A percentile compares a stretch with the other conserved stretches of the same genome.
phyloP scores from a whole-genome alignment of 2,888 invertebrate genomes.

The Choristoneura rosaceana region DNA sequence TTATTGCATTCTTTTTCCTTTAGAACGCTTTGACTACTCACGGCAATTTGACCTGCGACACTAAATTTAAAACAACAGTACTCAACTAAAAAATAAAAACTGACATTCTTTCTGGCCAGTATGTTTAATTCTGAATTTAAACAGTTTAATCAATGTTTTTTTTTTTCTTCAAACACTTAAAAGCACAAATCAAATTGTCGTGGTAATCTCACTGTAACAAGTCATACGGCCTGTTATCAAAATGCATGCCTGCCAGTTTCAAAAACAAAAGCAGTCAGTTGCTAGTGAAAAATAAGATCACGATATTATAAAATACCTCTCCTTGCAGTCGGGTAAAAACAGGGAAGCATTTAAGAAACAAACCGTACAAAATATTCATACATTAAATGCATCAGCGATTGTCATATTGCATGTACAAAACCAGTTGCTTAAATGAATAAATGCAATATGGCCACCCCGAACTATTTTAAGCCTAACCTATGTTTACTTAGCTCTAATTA shows the following conservation, averaged over 20 bases:
- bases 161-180: neutral
- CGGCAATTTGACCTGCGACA: constrained; percentile 8
- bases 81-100: neutral
- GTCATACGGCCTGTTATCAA: constrained; percentile 21
- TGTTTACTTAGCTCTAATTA: constrained; percentile 62
- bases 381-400: constrained; percentile 41
- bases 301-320: constrained; percentile 14
- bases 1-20: constrained; percentile 48
- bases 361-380: constrained; percentile 36
- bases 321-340: too few species aligned
- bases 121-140: neutral
- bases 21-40: constrained; percentile 28
- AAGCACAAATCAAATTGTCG: constrained; percentile 11
- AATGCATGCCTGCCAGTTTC: constrained; percentile 14
- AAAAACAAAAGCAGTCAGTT: constrained; percentile 15
- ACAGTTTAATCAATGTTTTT: neutral
- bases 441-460: constrained; percentile 46
- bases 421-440: constrained; percentile 30
- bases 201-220: constrained; percentile 20
- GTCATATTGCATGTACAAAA: constrained; percentile 48
- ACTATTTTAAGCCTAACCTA: constrained; percentile 55
- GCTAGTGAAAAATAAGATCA: constrained; percentile 9
- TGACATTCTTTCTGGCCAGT: neutral
- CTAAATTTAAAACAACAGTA: neutral
- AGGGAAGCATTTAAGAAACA: constrained; percentile 40